Evolutionary conservation across 2,888 invertebrate genomes (phyloP), one percentile per base, ranked within the genome.

Genomic region (Trissonchulus sp.): DNA sequence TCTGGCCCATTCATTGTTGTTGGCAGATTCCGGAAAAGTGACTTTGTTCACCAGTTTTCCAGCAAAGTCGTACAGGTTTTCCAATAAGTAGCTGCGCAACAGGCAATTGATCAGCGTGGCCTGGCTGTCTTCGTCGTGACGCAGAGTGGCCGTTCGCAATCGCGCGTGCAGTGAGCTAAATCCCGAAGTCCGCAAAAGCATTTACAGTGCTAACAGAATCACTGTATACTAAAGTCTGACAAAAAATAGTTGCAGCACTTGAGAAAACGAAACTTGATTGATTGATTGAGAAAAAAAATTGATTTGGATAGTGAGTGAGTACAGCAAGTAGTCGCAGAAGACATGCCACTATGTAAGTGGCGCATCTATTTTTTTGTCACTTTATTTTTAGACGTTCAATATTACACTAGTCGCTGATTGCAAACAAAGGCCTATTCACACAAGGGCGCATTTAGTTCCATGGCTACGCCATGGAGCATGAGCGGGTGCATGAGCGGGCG

Each of bases 1-100:
- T 84, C 99, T 89, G 1, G 99, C 98, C 93, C 96, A 96, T 85
- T 99, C 98, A 87, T 98, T 99, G 85, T 98, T 99, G 83, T 95
- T 94, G 0, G 96, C 97, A 79, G 91, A 91, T 86, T 98, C 98
- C 1, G 99, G 99, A 83, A 93, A 98, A 0, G 93, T 92, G 28
- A 82, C 80, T 85, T 98, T 99, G 77, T 94, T 92, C 0, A 98
- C 96, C 79, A 99, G 88, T 85, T 98, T 98, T 84, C 97, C 95
- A 0, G 99, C 89, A 81, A 98, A 96, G 87, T 97, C 96, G 85
- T 96, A 98, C 34, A 98, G 87, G 79, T 94, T 93, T 85, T 94
- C 95, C 84, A 95, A 92, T 36, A 99, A 88, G 85, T 99, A 99
- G 86, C 96, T 96, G 75, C 99, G 89, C 74, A 99, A 87, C 28